phyloP scores from a whole-genome alignment of 2,888 invertebrate genomes.

The Metallyticus violacea region DNA sequence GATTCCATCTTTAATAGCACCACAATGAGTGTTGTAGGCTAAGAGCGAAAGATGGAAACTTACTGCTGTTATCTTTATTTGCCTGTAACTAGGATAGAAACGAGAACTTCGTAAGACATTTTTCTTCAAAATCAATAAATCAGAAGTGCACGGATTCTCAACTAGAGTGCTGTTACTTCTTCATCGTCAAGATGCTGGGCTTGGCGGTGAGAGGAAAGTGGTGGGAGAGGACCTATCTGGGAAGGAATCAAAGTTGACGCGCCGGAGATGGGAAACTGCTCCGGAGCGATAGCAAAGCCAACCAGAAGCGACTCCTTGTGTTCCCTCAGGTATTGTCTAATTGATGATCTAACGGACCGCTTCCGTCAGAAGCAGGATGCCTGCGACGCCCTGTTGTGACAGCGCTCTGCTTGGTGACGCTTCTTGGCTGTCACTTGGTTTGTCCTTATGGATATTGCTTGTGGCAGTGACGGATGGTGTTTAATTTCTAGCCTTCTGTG shows the following conservation, averaged over 20 bases:
- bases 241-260: slow-evolving; percentile 25
- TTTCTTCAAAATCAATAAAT: no score
- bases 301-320: slow-evolving; percentile 3
- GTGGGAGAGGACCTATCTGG: slow-evolving; percentile 20
- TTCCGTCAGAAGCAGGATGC: slow-evolving; percentile 29
- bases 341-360: slow-evolving; percentile 29
- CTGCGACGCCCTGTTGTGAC: neutral
- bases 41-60: no score
- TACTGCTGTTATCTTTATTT: no score
- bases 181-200: no score
- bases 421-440: neutral
- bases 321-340: slow-evolving; percentile 32
- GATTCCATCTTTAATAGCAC: no score
- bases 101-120: no score
- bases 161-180: neutral
- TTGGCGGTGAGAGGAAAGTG: neutral
- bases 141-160: neutral
- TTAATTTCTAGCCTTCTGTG: neutral
- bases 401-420: neutral
- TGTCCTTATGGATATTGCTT: neutral
- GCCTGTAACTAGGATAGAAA: no score
- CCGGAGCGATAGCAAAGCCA: neutral
- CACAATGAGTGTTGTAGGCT: no score
- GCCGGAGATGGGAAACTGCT: slow-evolving; percentile 15
- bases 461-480: neutral